phyloP scores from a whole-genome alignment of 2,888 invertebrate species.

The Diplolepis rosae region DNA sequence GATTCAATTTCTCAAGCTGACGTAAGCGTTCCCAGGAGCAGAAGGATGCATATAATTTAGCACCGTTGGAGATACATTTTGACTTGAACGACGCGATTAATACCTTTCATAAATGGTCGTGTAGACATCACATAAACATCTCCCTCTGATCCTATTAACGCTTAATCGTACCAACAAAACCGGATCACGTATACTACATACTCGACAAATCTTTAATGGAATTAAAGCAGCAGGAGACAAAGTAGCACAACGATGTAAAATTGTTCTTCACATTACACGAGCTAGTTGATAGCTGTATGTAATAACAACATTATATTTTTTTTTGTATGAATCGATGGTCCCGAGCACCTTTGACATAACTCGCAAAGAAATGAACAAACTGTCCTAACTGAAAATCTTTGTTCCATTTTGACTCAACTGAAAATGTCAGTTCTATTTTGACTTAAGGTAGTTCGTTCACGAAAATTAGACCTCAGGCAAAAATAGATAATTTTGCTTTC shows the following conservation, averaged over 20 bases:
- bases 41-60: slow-evolving; percentile 13
- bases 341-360: too few species aligned
- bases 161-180: slow-evolving; percentile 1
- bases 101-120: background rate
- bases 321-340: background rate
- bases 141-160: background rate
- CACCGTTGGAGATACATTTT: background rate
- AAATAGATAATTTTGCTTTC: too few species aligned
- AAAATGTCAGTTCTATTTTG: too few species aligned
- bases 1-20: background rate
- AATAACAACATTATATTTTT: background rate
- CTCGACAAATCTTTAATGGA: slow-evolving; percentile 9
- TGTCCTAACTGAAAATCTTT: too few species aligned
- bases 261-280: background rate
- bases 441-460: too few species aligned
- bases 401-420: too few species aligned
- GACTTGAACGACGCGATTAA: background rate
- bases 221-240: background rate
- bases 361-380: too few species aligned
- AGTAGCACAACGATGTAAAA: background rate
- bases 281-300: background rate
- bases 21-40: background rate
- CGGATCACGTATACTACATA: background rate
- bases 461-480: too few species aligned
- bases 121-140: slow-evolving; percentile 20